Evolutionary conservation across 2,113 vertebrate species (phyloP).

Genomic region (Aspidoscelis tigris): DNA sequence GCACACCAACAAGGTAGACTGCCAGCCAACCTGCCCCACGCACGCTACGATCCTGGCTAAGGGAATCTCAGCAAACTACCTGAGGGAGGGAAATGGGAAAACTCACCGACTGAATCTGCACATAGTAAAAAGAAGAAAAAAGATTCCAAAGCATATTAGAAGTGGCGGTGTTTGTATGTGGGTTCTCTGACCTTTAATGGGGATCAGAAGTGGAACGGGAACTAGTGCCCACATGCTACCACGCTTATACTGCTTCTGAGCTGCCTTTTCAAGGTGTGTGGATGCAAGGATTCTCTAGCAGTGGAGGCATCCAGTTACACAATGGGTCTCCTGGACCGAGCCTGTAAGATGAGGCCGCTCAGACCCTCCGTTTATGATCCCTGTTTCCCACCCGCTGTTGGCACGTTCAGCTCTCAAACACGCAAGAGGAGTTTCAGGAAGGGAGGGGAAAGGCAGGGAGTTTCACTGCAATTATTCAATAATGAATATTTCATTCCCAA

Average conservation of each 20-base stretch:
- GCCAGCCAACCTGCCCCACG: neutral
- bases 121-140: no score
- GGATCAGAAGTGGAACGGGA: no score
- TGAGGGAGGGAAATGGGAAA: neutral
- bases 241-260: no score
- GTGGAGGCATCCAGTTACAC: neutral
- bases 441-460: neutral
- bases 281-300: neutral
- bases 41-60: neutral
- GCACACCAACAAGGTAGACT: no score
- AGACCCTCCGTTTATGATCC: neutral
- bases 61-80: neutral
- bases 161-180: no score
- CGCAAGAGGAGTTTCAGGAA: neutral
- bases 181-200: no score
- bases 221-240: no score
- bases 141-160: no score
- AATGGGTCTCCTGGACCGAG: neutral
- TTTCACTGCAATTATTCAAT: neutral
- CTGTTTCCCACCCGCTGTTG: neutral
- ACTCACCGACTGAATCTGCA: neutral
- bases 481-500: conserved; percentile 1
- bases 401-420: neutral
- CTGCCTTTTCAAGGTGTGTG: no score
- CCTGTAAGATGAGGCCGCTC: neutral